Evolutionary conservation across 2,888 invertebrate genomes (phyloP).

Genomic region (Sepioteuthis lessoniana): DNA sequence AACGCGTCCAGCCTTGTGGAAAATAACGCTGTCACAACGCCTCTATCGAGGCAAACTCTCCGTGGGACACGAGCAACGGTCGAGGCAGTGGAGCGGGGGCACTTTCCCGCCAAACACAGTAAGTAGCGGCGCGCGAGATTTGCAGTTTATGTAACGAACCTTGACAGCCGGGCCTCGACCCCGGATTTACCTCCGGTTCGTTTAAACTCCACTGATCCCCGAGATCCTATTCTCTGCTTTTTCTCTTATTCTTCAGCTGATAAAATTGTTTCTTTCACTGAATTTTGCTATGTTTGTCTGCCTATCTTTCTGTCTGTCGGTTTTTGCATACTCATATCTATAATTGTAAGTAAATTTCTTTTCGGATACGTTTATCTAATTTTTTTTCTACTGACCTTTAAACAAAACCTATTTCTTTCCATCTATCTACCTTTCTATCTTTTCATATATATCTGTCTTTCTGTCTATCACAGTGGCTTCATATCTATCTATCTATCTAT

Average conservation of each 20-base stretch:
- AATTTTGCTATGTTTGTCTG: no score
- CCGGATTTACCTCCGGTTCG: background rate
- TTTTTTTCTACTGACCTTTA: no score
- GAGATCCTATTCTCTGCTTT: background rate
- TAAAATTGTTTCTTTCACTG: background rate
- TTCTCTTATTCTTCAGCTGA: background rate
- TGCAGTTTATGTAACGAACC: constrained; percentile 33
- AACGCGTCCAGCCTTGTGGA: constrained; percentile 33
- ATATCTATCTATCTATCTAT: no score
- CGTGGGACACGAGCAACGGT: background rate
- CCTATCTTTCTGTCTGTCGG: no score
- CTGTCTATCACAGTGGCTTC: no score
- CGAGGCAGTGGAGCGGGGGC: constrained; percentile 8
- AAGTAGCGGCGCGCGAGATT: background rate
- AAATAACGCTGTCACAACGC: constrained; percentile 33
- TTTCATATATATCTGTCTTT: no score
- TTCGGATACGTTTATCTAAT: no score
- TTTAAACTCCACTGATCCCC: background rate
- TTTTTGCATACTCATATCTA: no score
- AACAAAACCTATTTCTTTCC: no score
- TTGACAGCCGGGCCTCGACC: background rate
- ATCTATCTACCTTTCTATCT: no score
- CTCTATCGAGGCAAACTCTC: constrained; percentile 17
- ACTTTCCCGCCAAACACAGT: background rate
- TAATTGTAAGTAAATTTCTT: no score